Percentiles rank a stretch among this genome's conserved stretches.
Conservation (phyloP, 2,113 vertebrate genomes). For the Cricetomys ansorgei region DNA sequence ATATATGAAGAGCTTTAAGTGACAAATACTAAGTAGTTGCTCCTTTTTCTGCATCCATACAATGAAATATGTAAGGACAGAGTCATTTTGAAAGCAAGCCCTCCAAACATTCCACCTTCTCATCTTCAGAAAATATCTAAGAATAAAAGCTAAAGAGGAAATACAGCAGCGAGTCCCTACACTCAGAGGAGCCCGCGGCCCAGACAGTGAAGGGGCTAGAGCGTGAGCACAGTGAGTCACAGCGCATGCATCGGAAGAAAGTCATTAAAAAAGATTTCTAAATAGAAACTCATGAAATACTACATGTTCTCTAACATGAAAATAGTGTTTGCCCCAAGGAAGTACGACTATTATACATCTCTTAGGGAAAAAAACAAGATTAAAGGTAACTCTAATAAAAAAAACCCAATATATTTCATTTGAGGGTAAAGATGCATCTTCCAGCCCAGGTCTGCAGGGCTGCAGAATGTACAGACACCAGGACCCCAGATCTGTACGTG, state of each 20-base stretch:
- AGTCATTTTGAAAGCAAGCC: background rate
- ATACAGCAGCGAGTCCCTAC: too few species aligned
- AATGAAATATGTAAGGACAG: background rate
- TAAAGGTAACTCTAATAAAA: background rate
- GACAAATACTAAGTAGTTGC: background rate
- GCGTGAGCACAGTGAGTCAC: too few species aligned
- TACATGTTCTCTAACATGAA: too few species aligned
- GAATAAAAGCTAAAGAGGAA: too few species aligned
- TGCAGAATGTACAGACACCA: background rate
- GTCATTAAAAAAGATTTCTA: background rate
- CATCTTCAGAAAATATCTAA: too few species aligned
- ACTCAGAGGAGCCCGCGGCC: too few species aligned
- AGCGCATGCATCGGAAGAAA: background rate
- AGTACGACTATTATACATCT: background rate
- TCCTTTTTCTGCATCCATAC: background rate
- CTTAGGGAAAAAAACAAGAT: background rate
- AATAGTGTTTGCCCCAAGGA: background rate
- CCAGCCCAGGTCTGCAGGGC: background rate
- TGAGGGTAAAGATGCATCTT: background rate
- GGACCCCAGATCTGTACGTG: background rate
- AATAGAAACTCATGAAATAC: background rate
- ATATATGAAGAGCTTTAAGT: background rate
- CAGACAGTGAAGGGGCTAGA: background rate
- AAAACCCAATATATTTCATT: background rate
- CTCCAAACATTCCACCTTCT: too few species aligned